Evolutionary conservation across 2,888 invertebrate species (phyloP).

Genomic region (Mycalesis mineus): DNA sequence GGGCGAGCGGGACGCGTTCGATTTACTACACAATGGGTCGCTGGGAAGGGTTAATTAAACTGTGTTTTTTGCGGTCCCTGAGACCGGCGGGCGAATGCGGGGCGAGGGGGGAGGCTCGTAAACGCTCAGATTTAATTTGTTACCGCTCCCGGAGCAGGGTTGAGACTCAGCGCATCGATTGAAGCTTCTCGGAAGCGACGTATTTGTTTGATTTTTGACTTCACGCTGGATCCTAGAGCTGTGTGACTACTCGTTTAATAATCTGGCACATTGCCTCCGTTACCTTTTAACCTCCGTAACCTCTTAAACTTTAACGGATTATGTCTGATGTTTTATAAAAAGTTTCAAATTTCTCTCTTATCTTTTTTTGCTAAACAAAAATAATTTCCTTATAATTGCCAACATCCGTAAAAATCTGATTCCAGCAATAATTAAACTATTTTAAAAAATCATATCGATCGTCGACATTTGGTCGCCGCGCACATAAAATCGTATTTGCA

Average conservation of each 20-base stretch:
- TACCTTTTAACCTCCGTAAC: too few species aligned
- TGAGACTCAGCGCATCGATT: neutral
- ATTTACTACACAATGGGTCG: conserved; percentile 20
- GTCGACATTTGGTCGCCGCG: neutral
- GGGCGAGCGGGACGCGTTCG: neutral
- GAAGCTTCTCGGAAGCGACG: too few species aligned
- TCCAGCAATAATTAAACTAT: neutral
- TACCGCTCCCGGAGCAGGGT: conserved; percentile 10
- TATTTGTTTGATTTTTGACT: too few species aligned
- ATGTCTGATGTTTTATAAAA: too few species aligned
- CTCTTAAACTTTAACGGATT: too few species aligned
- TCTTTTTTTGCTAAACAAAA: too few species aligned
- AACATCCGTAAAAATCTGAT: neutral
- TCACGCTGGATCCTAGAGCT: too few species aligned
- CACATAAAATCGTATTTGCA: neutral
- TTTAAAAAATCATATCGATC: neutral
- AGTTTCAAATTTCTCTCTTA: too few species aligned
- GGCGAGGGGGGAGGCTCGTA: conserved; percentile 9
- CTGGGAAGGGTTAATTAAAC: conserved; percentile 24
- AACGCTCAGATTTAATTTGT: conserved; percentile 25
- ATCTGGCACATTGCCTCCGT: too few species aligned
- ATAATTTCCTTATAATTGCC: neutral
- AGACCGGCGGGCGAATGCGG: conserved; percentile 4
- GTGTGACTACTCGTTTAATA: too few species aligned
- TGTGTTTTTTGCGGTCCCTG: conserved; percentile 20